phyloP scores from a whole-genome alignment of 2,797 vertebrate genomes.

The Eulemur albifrons region DNA sequence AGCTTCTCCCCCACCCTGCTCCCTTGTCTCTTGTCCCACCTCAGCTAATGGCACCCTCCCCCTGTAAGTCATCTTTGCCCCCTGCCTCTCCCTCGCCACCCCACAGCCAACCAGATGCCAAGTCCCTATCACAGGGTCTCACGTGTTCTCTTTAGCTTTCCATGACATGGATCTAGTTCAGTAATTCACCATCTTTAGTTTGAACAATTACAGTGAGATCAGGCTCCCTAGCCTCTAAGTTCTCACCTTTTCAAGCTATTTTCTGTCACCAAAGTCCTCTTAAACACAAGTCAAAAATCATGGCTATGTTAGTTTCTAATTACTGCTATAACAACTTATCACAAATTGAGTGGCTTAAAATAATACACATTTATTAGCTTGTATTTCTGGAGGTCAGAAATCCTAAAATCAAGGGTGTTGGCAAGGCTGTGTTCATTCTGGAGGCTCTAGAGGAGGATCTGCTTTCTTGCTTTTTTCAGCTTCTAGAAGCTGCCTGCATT shows the following conservation, averaged over 20 bases:
- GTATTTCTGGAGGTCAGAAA: background rate
- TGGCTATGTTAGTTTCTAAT: background rate
- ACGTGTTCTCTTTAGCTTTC: background rate
- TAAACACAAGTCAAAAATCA: background rate
- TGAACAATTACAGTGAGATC: background rate
- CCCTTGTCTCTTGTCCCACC: background rate
- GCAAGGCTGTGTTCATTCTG: background rate
- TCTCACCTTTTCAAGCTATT: background rate
- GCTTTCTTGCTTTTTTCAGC: background rate
- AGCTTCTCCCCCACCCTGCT: background rate
- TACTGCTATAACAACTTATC: background rate
- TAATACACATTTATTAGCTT: background rate
- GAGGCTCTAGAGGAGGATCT: background rate
- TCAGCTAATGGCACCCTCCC: background rate
- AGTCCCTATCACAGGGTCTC: background rate
- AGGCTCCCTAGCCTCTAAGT: background rate
- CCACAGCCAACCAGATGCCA: background rate
- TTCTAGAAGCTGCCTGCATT: background rate
- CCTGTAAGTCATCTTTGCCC: background rate
- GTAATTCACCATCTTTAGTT: background rate
- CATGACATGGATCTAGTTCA: background rate
- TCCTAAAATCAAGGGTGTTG: background rate
- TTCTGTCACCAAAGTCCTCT: background rate
- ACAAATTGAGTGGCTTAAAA: background rate
- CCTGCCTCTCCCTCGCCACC: background rate